These are phyloP conservation scores for Polypterus bichir DNA, from an alignment of 2,113 vertebrate genomes.

Conservation along the genomic window DNA sequence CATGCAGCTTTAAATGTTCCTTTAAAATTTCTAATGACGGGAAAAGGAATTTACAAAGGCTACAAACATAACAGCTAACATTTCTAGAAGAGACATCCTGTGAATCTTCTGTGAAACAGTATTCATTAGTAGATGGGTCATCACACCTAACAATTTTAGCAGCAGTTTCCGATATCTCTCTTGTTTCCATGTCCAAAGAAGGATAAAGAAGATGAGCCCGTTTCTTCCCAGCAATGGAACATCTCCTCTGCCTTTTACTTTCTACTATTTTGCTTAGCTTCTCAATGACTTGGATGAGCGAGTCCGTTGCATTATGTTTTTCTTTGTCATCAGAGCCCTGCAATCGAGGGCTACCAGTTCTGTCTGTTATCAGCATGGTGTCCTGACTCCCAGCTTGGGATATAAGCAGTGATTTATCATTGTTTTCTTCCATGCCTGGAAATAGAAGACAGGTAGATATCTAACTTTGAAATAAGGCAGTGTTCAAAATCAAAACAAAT, in stretches of 20 bases:
- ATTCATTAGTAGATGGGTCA: conserved; percentile 18
- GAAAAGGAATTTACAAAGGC: conserved; percentile 75
- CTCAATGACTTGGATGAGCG: conserved; percentile 86
- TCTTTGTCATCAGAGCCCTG: conserved; percentile 31
- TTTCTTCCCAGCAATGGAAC: conserved; percentile 64
- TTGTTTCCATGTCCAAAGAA: conserved; percentile 22
- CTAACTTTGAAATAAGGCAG: background rate
- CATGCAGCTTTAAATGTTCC: conserved; percentile 73
- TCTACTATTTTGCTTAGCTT: conserved; percentile 93
- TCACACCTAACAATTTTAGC: conserved; percentile 47
- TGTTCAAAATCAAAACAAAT: no score
- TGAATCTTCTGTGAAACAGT: conserved; percentile 27
- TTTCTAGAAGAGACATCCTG: conserved; percentile 40
- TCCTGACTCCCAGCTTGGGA: conserved; percentile 54
- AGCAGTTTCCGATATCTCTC: conserved; percentile 35
- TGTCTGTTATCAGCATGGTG: conserved; percentile 47
- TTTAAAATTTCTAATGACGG: conserved; percentile 67
- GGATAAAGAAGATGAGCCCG: conserved; percentile 41
- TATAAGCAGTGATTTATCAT: conserved; percentile 56
- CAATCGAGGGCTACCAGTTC: conserved; percentile 36
- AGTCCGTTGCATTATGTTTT: conserved; percentile 59
- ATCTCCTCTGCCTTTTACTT: conserved; percentile 66
- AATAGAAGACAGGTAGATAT: background rate
- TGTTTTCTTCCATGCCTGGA: conserved; percentile 80
- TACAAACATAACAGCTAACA: conserved; percentile 81